A percentile compares a stretch with the other conserved stretches of the same genome.
These are phyloP conservation scores for Lethrus apterus DNA, from an alignment of 1,140 invertebrate species.

Conservation along the genomic window DNA sequence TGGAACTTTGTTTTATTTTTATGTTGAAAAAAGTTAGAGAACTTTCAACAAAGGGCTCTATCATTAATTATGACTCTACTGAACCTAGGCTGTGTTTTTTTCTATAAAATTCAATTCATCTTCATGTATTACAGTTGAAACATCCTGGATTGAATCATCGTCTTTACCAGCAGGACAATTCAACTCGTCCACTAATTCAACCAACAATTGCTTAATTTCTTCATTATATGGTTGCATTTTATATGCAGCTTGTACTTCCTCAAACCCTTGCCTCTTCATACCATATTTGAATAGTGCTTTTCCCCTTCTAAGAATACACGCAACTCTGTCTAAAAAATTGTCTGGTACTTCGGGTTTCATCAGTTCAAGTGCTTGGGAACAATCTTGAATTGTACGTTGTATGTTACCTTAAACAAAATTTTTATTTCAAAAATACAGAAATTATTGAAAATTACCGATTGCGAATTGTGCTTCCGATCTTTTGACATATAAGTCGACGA, in stretches of 20 bases:
- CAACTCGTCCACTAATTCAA: conserved; percentile 6
- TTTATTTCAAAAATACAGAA: too few species aligned
- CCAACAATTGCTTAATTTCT: conserved; percentile 11
- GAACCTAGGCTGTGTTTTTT: too few species aligned
- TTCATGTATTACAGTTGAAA: too few species aligned
- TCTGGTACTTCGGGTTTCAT: conserved; percentile 60
- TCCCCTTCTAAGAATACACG: conserved; percentile 63
- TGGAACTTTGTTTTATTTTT: too few species aligned
- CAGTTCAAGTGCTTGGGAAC: conserved; percentile 60
- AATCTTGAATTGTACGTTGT: conserved; percentile 39
- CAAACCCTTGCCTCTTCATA: conserved; percentile 60
- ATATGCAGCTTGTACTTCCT: conserved; percentile 53
- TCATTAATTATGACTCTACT: too few species aligned
- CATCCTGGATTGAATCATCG: too few species aligned
- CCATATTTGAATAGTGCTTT: conserved; percentile 64
- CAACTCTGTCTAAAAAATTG: conserved; percentile 61
- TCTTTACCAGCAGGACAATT: neutral
- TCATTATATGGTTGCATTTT: conserved; percentile 13
- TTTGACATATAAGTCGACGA: conserved; percentile 66
- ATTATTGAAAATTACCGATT: conserved; percentile 44
- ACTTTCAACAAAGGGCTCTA: too few species aligned
- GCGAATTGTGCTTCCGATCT: conserved; percentile 70
- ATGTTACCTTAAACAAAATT: too few species aligned
- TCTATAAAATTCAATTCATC: too few species aligned
- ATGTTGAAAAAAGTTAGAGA: too few species aligned